Conservation (phyloP, 1,140 invertebrate genomes). For the Heliothis subflexa region DNA sequence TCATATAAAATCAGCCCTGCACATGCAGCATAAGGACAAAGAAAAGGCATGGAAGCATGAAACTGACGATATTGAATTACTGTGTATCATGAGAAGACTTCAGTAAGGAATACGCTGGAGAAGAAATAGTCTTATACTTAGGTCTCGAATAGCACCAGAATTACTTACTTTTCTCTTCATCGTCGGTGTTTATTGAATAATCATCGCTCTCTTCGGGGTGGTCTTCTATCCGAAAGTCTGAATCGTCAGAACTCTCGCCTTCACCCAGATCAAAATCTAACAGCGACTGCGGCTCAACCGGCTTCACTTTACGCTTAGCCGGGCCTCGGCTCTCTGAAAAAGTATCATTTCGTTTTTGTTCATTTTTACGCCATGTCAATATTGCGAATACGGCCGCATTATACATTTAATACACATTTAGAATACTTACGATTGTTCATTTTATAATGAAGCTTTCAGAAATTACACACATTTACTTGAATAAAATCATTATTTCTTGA, state of each 20-base stretch:
- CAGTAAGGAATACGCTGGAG: neutral
- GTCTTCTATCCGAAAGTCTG: slow-evolving; percentile 97
- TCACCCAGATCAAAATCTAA: slow-evolving; percentile 95
- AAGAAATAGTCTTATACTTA: neutral
- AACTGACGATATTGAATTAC: no score
- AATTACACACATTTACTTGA: slow-evolving; percentile 26
- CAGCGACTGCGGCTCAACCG: slow-evolving; percentile 92
- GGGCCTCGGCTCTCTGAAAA: slow-evolving; percentile 93
- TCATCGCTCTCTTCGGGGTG: slow-evolving; percentile 92
- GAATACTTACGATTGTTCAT: slow-evolving; percentile 72
- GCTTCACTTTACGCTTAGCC: slow-evolving; percentile 94
- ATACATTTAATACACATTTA: neutral
- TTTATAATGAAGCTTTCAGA: slow-evolving; percentile 22
- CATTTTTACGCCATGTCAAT: neutral
- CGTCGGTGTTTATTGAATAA: slow-evolving; percentile 87
- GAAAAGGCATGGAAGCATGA: neutral
- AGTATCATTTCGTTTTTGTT: slow-evolving; percentile 9
- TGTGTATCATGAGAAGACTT: neutral
- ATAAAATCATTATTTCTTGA: slow-evolving; percentile 20
- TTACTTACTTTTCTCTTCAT: slow-evolving; percentile 83
- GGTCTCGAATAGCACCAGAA: neutral
- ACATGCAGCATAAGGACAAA: neutral
- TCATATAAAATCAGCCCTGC: neutral
- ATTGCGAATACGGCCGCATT: neutral
- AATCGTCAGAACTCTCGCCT: slow-evolving; percentile 97